Evolutionary conservation across 2,888 invertebrate species (phyloP).

Genomic region (Leucophenga maculata): DNA sequence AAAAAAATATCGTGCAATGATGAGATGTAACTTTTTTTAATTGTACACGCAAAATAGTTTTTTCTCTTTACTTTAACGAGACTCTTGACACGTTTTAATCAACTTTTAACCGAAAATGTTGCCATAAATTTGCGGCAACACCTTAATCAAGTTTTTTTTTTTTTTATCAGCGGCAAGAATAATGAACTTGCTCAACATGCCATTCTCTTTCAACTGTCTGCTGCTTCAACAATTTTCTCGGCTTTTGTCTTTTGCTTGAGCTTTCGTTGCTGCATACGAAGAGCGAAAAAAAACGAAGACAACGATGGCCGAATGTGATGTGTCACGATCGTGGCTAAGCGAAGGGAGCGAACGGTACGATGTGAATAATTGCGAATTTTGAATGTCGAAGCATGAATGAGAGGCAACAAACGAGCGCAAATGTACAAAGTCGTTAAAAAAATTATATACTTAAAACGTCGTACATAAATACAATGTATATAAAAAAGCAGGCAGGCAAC

Average conservation of each 20-base stretch:
- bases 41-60: slow-evolving; percentile 35
- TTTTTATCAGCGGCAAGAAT: slow-evolving; percentile 45
- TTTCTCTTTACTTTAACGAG: slow-evolving; percentile 33
- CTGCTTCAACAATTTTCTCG: neutral
- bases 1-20: slow-evolving; percentile 20
- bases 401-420: slow-evolving; percentile 28
- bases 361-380: slow-evolving; percentile 65
- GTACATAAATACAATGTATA: slow-evolving; percentile 33
- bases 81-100: slow-evolving; percentile 29
- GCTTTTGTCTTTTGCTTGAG: slow-evolving; percentile 15
- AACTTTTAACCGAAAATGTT: neutral
- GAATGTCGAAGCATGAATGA: slow-evolving; percentile 50
- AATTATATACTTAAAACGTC: neutral
- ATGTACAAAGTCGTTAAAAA: neutral
- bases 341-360: slow-evolving; percentile 7
- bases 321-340: slow-evolving; percentile 40
- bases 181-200: slow-evolving; percentile 47
- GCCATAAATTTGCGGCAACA: too few species aligned
- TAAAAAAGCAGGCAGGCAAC: slow-evolving; percentile 46
- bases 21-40: slow-evolving; percentile 46
- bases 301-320: slow-evolving; percentile 36
- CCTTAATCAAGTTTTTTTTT: neutral
- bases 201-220: slow-evolving; percentile 16
- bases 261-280: neutral
- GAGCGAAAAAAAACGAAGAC: neutral